A percentile compares a stretch with the other conserved stretches of the same genome.
These are phyloP conservation scores for Polylopha cassiicola DNA, from an alignment of 2,888 invertebrate genomes.

Conservation along the genomic window DNA sequence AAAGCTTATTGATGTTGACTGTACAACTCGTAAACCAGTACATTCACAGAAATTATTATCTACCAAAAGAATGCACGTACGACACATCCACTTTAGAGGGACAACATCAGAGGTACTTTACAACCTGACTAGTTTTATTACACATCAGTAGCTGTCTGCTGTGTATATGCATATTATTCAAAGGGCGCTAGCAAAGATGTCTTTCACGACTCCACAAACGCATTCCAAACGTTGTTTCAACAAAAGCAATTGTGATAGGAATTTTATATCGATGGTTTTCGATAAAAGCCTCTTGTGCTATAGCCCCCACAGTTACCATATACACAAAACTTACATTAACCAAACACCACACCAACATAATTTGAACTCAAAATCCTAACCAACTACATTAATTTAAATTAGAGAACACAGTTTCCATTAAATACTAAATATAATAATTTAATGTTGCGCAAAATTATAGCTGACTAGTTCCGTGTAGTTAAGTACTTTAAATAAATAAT, in stretches of 20 bases:
- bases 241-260: too few species aligned
- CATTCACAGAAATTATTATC: constrained; percentile 17
- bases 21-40: constrained; percentile 9
- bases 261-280: constrained; percentile 1
- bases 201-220: constrained; percentile 3
- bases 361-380: constrained; percentile 69
- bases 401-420: constrained; percentile 70
- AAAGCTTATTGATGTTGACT: constrained; percentile 7
- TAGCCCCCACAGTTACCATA: constrained; percentile 9
- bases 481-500: constrained; percentile 77
- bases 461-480: constrained; percentile 77
- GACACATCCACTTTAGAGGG: constrained; percentile 9
- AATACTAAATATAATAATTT: constrained; percentile 62
- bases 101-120: constrained; percentile 48
- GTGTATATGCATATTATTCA: constrained; percentile 41
- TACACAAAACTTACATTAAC: constrained; percentile 57
- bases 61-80: constrained; percentile 13
- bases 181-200: neutral
- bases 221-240: too few species aligned
- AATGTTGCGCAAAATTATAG: constrained; percentile 76
- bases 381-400: constrained; percentile 60
- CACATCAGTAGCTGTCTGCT: constrained; percentile 57
- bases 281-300: neutral
- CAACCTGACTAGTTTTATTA: constrained; percentile 70
- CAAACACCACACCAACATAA: constrained; percentile 75